Evolutionary conservation across 1,140 invertebrate species (phyloP).

Genomic region (Eurosta solidaginis): DNA sequence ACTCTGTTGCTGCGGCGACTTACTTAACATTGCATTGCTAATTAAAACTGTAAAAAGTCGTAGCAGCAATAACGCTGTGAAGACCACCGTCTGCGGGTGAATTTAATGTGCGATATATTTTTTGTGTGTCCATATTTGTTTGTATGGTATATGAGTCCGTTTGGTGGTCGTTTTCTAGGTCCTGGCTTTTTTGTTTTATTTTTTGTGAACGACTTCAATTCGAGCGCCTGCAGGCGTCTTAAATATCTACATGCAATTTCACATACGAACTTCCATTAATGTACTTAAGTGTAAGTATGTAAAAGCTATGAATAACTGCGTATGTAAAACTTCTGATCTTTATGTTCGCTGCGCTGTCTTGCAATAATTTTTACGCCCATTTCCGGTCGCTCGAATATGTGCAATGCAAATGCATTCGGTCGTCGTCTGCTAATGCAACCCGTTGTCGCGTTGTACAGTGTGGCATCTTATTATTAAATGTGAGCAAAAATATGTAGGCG

Average conservation of each 20-base stretch:
- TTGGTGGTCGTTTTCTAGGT: background rate
- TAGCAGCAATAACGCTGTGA: background rate
- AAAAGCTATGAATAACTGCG: slow-evolving; percentile 18
- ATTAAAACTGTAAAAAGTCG: slow-evolving; percentile 21
- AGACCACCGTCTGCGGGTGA: background rate
- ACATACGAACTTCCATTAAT: background rate
- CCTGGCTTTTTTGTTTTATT: background rate
- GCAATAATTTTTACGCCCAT: slow-evolving; percentile 25
- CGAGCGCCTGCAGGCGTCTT: slow-evolving; percentile 25
- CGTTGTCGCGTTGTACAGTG: no score
- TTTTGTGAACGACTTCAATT: background rate
- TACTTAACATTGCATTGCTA: slow-evolving; percentile 26
- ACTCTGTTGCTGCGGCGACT: background rate
- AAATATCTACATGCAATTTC: background rate
- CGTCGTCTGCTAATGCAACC: slow-evolving; percentile 19
- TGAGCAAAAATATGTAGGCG: no score
- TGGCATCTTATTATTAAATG: no score
- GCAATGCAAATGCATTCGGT: background rate
- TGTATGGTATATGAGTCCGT: background rate
- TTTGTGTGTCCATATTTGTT: background rate
- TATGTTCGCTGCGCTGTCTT: slow-evolving; percentile 24
- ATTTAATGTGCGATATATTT: background rate
- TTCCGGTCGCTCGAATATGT: slow-evolving; percentile 12
- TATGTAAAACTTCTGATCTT: slow-evolving; percentile 1
- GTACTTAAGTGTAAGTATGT: background rate